phyloP scores from a whole-genome alignment of 53 echinoderm and acorn worm genomes.

The Antedon mediterranea region DNA sequence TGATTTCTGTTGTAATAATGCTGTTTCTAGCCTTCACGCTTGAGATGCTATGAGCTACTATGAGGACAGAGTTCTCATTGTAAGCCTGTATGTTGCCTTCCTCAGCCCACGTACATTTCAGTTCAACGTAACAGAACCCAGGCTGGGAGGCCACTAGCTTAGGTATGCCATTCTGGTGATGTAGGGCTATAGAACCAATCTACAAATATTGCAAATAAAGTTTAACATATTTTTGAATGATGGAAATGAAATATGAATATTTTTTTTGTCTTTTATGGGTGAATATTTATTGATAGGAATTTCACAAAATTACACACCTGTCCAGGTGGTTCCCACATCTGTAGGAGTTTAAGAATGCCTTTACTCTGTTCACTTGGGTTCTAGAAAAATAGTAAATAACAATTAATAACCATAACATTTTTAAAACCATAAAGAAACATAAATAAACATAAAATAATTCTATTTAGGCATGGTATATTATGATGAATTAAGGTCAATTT shows the following conservation, averaged over 20 bases:
- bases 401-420: slow-evolving; percentile 1
- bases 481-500: too few relatives aligned
- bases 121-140: slow-evolving; percentile 89
- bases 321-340: slow-evolving; percentile 62
- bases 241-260: neutral
- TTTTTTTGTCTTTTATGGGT: too few relatives aligned
- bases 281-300: too few relatives aligned
- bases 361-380: slow-evolving; percentile 9
- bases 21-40: slow-evolving; percentile 69
- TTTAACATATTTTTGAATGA: too few relatives aligned
- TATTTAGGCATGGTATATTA: too few relatives aligned
- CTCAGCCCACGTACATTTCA: slow-evolving; percentile 63
- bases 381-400: slow-evolving; percentile 16
- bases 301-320: slow-evolving; percentile 47
- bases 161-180: slow-evolving; percentile 55
- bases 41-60: slow-evolving; percentile 52
- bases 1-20: slow-evolving; percentile 75
- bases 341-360: slow-evolving; percentile 53
- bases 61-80: neutral
- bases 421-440: too few relatives aligned
- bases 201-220: slow-evolving; percentile 2
- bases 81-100: slow-evolving; percentile 6
- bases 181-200: slow-evolving; percentile 82
- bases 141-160: slow-evolving; percentile 93
- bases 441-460: too few relatives aligned